Conservation (phyloP, 2,113 vertebrate genomes). For the Myiagra hebetior region DNA sequence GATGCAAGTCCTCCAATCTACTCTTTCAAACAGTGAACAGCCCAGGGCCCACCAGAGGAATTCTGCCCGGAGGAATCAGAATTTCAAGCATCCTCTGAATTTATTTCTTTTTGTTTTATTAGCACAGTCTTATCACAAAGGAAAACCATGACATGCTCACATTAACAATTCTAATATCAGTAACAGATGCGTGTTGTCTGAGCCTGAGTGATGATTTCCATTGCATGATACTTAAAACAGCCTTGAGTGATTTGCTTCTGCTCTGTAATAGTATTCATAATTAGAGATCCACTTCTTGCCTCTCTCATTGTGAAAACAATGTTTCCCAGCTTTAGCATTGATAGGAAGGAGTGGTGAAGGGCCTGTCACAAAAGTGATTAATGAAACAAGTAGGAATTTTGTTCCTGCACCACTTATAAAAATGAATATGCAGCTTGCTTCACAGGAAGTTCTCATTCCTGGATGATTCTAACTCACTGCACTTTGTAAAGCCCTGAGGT, state of each 20-base stretch:
- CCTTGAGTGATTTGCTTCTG: not conserved
- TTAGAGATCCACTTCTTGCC: not conserved
- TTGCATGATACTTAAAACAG: not conserved
- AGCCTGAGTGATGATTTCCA: not conserved
- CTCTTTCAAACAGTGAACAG: not conserved
- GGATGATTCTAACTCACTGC: not conserved
- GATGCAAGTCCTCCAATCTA: not conserved
- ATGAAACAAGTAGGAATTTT: not conserved
- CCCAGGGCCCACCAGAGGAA: not conserved
- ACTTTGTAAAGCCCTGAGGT: conserved; percentile 30
- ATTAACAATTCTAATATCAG: conserved; percentile 3
- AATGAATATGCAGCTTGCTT: not conserved
- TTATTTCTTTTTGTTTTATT: not conserved
- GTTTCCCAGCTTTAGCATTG: not conserved
- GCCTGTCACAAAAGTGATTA: not conserved
- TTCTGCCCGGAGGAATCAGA: not conserved
- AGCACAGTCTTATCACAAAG: not conserved
- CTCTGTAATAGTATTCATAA: not conserved
- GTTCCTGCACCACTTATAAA: not conserved
- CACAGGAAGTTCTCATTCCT: not conserved
- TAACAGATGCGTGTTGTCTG: not conserved
- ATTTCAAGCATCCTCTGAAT: not conserved
- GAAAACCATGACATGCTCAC: not conserved
- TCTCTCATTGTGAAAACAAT: not conserved
- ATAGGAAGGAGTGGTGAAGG: not conserved